Percentiles rank a stretch among this genome's conserved stretches.
Conservation (phyloP, 2,888 invertebrate species). For the Panzeria rudis region DNA sequence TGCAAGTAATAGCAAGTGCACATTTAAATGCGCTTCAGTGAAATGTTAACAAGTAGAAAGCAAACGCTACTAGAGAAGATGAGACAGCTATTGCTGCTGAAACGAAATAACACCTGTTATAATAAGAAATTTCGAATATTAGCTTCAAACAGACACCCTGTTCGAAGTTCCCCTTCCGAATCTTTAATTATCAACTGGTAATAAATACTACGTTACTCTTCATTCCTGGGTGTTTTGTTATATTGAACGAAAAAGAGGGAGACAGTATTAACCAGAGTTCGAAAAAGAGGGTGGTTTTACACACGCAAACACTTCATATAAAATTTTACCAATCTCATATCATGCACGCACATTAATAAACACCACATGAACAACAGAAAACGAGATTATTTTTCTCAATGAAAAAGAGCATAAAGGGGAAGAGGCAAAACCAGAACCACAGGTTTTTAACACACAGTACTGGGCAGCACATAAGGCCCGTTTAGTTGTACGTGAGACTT, state of each 20-base stretch:
- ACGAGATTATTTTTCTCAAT: background rate
- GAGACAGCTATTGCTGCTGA: background rate
- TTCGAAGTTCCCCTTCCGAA: conserved; percentile 39
- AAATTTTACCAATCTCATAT: background rate
- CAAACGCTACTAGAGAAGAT: conserved; percentile 7
- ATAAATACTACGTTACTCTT: background rate
- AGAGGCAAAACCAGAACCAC: conserved; percentile 49
- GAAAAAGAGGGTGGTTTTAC: conserved; percentile 66
- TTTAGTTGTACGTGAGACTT: conserved; percentile 84
- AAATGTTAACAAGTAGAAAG: background rate
- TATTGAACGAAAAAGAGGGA: background rate
- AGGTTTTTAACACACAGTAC: conserved; percentile 48
- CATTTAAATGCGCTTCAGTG: conserved; percentile 26
- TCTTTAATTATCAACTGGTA: background rate
- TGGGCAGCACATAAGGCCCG: conserved; percentile 74
- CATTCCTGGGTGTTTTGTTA: background rate
- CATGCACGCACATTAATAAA: background rate
- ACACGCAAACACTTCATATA: conserved; percentile 8
- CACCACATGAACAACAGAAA: conserved; percentile 11
- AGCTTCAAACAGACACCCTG: background rate
- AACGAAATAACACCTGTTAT: conserved; percentile 49
- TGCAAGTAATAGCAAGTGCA: conserved; percentile 33
- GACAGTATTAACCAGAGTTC: conserved; percentile 41
- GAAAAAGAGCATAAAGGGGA: conserved; percentile 17
- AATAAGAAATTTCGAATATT: conserved; percentile 30